These are phyloP conservation scores for Melanostoma mellinum DNA, from an alignment of 2,888 invertebrate genomes.

Conservation along the genomic window DNA sequence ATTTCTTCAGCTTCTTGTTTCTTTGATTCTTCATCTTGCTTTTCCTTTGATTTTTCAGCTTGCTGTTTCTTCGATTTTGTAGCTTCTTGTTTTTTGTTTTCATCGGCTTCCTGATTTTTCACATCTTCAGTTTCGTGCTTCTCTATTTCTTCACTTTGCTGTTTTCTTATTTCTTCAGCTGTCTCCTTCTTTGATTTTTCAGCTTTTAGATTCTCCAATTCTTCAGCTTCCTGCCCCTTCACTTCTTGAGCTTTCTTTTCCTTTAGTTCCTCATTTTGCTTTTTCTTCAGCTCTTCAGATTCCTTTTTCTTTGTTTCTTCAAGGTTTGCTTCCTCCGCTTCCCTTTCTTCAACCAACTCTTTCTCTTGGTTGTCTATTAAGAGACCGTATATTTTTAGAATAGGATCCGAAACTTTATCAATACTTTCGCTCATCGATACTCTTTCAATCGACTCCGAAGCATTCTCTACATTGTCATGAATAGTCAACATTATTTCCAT, in stretches of 20 bases:
- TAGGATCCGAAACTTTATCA: slow-evolving; percentile 35
- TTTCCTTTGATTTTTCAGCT: too few species aligned
- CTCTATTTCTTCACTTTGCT: too few species aligned
- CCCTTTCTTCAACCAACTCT: background rate
- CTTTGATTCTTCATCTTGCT: too few species aligned
- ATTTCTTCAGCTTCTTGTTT: background rate
- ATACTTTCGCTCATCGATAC: slow-evolving; percentile 44
- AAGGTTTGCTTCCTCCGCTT: background rate
- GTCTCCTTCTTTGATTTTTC: background rate
- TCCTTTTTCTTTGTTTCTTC: background rate
- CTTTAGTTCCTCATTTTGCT: background rate
- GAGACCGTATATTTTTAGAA: slow-evolving; percentile 38
- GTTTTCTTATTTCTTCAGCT: too few species aligned
- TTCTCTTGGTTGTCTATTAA: slow-evolving; percentile 4
- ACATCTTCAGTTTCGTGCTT: too few species aligned
- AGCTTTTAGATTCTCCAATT: background rate
- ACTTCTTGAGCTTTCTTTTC: background rate
- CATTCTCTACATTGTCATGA: slow-evolving; percentile 65
- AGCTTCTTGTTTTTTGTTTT: too few species aligned
- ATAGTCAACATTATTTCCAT: slow-evolving; percentile 56
- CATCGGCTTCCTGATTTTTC: too few species aligned
- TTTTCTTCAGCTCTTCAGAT: background rate
- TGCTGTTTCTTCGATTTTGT: too few species aligned
- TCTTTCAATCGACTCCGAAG: slow-evolving; percentile 28
- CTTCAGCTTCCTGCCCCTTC: too few species aligned